Evolutionary conservation across 2,888 invertebrate genomes (phyloP).

Genomic region (Neoaliturus tenellus): DNA sequence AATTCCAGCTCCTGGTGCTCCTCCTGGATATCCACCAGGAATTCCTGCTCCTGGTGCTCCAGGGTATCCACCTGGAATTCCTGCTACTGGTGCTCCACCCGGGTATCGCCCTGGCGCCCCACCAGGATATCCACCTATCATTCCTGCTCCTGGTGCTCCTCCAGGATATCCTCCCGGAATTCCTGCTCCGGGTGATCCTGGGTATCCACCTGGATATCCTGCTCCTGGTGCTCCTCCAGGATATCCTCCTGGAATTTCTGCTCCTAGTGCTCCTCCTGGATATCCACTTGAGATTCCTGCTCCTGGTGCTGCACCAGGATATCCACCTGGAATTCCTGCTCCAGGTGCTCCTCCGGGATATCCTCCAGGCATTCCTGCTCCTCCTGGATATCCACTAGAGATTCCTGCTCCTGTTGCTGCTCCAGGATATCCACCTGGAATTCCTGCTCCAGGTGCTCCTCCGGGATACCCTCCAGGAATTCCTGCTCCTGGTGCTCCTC

Average conservation of each 20-base stretch:
- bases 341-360: constrained; percentile 54
- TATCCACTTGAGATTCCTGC: constrained; percentile 50
- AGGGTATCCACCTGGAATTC: constrained; percentile 58
- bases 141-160: constrained; percentile 55
- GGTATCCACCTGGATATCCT: constrained; percentile 53
- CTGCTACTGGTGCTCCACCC: constrained; percentile 55
- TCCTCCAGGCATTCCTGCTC: constrained; percentile 41
- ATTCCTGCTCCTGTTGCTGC: constrained; percentile 58
- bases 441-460: constrained; percentile 8
- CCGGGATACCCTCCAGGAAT: constrained; percentile 59
- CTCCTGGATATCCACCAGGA: constrained; percentile 49
- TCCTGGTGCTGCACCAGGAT: constrained; percentile 49
- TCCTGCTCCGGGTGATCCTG: neutral
- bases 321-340: constrained; percentile 59
- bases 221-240: constrained; percentile 54
- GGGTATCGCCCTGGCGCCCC: constrained; percentile 58
- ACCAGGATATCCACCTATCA: constrained; percentile 55
- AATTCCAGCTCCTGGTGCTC: constrained; percentile 57
- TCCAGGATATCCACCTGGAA: constrained; percentile 60
- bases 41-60: constrained; percentile 62
- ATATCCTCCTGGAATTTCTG: constrained; percentile 40
- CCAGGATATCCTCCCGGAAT: neutral
- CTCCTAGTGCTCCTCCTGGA: constrained; percentile 59
- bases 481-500: constrained; percentile 58
- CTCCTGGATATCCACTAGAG: constrained; percentile 56